A percentile compares a stretch with the other conserved stretches of the same genome.
Conservation (phyloP, 2,797 vertebrate species). For the Poecilia velifera region DNA sequence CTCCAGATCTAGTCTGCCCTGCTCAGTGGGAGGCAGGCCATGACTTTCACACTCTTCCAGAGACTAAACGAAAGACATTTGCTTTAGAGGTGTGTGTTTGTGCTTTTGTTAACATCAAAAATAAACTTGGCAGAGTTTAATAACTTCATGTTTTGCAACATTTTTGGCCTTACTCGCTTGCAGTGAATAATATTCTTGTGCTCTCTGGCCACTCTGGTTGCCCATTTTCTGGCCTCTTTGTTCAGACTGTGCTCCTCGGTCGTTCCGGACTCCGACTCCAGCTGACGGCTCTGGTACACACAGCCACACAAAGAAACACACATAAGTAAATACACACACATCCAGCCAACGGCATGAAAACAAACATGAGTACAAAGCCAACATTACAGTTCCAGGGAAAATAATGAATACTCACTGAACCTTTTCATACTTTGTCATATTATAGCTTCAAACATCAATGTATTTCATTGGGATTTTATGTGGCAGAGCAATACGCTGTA, state of each 20-base stretch:
- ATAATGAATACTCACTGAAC: neutral
- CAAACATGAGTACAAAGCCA: conserved; percentile 29
- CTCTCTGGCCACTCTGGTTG: conserved; percentile 92
- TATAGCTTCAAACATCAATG: neutral
- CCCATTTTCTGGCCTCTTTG: conserved; percentile 98
- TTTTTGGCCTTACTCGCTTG: conserved; percentile 84
- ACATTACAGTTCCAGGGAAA: neutral
- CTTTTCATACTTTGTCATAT: neutral
- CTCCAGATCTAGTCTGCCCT: conserved; percentile 90
- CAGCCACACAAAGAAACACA: conserved; percentile 10
- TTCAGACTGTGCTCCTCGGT: conserved; percentile 98
- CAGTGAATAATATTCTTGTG: conserved; percentile 96
- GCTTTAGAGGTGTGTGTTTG: conserved; percentile 11
- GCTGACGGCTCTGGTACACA: conserved; percentile 56
- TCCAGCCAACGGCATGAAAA: neutral
- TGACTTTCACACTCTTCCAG: conserved; percentile 93
- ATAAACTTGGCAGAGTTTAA: neutral
- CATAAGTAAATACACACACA: conserved; percentile 27
- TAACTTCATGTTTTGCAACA: neutral
- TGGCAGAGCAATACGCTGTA: neutral
- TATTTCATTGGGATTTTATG: neutral
- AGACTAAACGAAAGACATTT: conserved; percentile 75
- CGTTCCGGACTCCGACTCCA: conserved; percentile 94
- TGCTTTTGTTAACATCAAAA: neutral
- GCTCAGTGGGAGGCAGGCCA: conserved; percentile 87